Percentiles rank a stretch among this genome's conserved stretches.
Evolutionary conservation across 2,888 invertebrate species (phyloP).

Genomic region (Conomelus anceps): DNA sequence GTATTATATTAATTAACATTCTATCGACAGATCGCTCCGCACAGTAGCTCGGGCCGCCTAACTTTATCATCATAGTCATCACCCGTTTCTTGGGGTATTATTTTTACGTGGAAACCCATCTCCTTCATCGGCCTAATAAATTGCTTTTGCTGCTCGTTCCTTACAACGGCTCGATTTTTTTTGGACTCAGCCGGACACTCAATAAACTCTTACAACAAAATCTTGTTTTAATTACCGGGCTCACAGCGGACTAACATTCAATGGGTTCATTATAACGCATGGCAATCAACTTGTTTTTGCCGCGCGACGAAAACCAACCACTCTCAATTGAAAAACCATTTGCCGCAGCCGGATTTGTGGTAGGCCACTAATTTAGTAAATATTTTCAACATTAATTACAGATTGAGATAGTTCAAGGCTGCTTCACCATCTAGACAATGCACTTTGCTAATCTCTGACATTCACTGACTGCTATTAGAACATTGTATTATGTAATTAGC

Average conservation of each 20-base stretch:
- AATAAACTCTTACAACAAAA: background rate
- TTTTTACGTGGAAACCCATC: background rate
- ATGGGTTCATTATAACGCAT: background rate
- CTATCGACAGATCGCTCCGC: background rate
- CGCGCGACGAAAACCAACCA: background rate
- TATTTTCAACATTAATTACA: background rate
- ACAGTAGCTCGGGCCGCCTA: background rate
- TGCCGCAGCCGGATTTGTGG: background rate
- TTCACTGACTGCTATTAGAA: background rate
- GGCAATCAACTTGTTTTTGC: background rate
- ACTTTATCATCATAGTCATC: background rate
- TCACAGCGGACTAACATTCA: background rate
- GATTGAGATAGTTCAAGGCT: background rate
- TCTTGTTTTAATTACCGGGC: background rate
- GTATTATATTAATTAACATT: slow-evolving; percentile 10
- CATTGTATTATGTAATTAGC: too few species aligned
- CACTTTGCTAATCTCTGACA: background rate
- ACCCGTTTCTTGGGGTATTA: background rate
- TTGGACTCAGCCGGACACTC: background rate
- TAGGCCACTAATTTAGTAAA: background rate
- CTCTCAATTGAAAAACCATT: background rate
- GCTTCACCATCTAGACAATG: background rate
- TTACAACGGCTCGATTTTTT: background rate
- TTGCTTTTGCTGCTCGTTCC: background rate
- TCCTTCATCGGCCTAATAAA: background rate